Evolutionary conservation across 2,888 invertebrate genomes (phyloP), one percentile per base, ranked within the genome.

Genomic region (Phorcus lineatus): DNA sequence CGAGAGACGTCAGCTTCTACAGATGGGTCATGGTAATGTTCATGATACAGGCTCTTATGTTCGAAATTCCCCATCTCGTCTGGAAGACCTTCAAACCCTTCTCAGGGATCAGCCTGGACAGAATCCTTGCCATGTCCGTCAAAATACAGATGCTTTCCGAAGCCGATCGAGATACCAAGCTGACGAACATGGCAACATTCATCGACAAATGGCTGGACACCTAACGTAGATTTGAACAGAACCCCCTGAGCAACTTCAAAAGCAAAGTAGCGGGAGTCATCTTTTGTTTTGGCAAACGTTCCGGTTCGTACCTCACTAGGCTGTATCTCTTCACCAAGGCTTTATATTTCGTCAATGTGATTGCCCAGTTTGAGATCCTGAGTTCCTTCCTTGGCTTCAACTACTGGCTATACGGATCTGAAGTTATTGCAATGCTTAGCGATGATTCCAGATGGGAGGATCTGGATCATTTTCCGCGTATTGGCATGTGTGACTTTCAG

Each of bases 401-500:
- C 40, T 74, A 74, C 70, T 17, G 36, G 40, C 2, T n/a, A 17
- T 74, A 74, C 9, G 70, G 70, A 40, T 16, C 19, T 19, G 16
- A 74, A 3, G 70, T 67, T 6, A 40, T 74, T 0, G 40, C n/a
- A n/a, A 19, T 74, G 19, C 40, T 74, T 16, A 16, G 31, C n/a
- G 70, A 40, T 11, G 47, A 74, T 40, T 36, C 36, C 4, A 22
- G 36, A 22, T 74, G 70, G 70, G 40, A 22, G 16, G 70, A 74
- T n/a, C 19, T 74, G 11, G 17, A 74, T 1, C 28, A 74, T 24
- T 74, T 74, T 19, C 89, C 89, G 22, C 83, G 87, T 16, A 87
- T 89, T n/a, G 87, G 88, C 0, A 77, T 89, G 62, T 89, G 89
- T 76, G 88, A 88, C 80, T 88, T 89, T 81, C 81, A 87, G 76